Base-by-base conservation (phyloP, 1,140 invertebrate species). In the Cyclina sinensis region DNA sequence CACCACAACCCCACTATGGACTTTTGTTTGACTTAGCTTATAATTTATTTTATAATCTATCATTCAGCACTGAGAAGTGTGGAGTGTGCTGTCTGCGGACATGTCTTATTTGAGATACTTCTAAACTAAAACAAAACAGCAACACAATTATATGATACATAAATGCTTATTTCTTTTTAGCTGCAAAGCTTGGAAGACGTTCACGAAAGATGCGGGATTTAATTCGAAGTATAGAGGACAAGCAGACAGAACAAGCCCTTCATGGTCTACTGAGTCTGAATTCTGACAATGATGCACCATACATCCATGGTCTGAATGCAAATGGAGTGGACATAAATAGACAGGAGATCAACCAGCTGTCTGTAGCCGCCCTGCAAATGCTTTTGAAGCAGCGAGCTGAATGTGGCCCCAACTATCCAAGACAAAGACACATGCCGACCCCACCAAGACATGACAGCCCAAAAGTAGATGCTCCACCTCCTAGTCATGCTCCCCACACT, bases 161-260 rank as follows among this genome's bases (percentile, higher is more conserved):
- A 43, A 43, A 43, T 43, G 14, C 37, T 65, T 85, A 12, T 80
- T 79, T 83, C n/a, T 89, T 94, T 92, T 27, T 88, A 95, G 95
- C 95, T 89, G 95, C 95, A 18, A 95, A 95, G 73, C 91, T 95
- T 59, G 95, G 95, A 18, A 86, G 95, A 24, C 88, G 95, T 18
- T 95, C 95, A 12, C 90, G 94, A 14, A 95, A 95, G 82, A 95
- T 95, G 95, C 90, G 94, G 51, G 95, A 95, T 80, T 93, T 95
- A 92, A 95, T 95, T 35, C 91, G 93, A 30, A 95, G 93, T 74
- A 95, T 95, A 57, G 95, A 95, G 84, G 95, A 95, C 88, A 94
- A 94, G 11, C 94, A 95, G 91, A 95, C 94, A 59, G 94, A 95
- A 43, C 95, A 95, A 88, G 95, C 95, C 7, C 80, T 95, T 24